phyloP scores from a whole-genome alignment of 2,797 vertebrate species.

The Centroberyx gerrardi region DNA sequence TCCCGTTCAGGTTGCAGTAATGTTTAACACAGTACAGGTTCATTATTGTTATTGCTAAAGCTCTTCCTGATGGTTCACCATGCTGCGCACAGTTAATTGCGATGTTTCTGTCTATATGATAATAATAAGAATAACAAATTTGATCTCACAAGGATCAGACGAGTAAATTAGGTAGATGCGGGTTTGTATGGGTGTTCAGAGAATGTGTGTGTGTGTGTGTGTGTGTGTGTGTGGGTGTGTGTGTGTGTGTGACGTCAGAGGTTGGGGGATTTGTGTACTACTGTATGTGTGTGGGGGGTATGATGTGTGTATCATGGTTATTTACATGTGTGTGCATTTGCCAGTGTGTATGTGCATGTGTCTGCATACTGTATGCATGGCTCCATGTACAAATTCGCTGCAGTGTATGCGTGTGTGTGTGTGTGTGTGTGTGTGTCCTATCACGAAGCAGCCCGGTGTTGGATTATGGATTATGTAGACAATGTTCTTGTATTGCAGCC shows the following conservation, averaged over 20 bases:
- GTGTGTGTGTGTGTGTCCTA: neutral
- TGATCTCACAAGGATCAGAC: neutral
- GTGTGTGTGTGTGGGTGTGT: neutral
- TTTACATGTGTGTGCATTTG: neutral
- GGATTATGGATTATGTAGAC: conserved; percentile 48
- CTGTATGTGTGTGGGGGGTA: neutral
- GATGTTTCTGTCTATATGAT: too few species aligned
- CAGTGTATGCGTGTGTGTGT: neutral
- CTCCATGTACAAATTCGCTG: neutral
- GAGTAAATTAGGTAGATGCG: neutral
- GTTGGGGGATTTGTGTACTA: too few species aligned
- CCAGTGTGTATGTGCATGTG: neutral
- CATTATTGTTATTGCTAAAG: neutral
- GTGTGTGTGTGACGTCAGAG: neutral
- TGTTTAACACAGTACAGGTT: neutral
- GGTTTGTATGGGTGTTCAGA: neutral
- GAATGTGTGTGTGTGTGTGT: neutral
- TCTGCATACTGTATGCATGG: neutral
- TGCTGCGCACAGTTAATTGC: too few species aligned
- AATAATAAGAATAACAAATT: too few species aligned
- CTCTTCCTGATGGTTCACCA: neutral
- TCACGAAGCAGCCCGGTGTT: neutral
- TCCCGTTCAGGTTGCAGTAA: neutral
- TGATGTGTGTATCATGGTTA: neutral
- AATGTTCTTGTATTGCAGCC: conserved; percentile 37